phyloP scores from a whole-genome alignment of 2,113 vertebrate species.

The Recurvirostra avosetta region DNA sequence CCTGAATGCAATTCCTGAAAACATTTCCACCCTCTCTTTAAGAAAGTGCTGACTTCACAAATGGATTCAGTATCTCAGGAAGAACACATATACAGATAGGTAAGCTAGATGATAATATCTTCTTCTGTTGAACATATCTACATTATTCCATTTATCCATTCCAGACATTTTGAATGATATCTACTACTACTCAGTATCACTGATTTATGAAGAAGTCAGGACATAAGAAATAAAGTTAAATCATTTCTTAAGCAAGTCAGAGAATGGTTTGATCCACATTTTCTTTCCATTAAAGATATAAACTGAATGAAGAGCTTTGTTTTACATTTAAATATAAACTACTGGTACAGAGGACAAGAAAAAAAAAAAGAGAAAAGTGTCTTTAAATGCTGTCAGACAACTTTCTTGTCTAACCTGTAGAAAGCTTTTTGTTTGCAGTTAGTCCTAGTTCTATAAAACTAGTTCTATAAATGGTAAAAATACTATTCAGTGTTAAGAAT shows the following conservation, averaged over 20 bases:
- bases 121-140: background rate
- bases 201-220: background rate
- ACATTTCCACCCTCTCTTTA: background rate
- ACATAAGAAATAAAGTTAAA: background rate
- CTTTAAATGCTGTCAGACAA: too few species aligned
- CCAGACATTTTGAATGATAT: background rate
- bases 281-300: background rate
- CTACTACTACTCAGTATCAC: background rate
- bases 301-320: background rate
- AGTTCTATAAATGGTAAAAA: too few species aligned
- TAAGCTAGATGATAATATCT: background rate
- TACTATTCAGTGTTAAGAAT: too few species aligned
- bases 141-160: background rate
- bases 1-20: background rate
- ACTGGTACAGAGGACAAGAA: too few species aligned
- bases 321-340: background rate
- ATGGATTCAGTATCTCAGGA: background rate
- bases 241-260: background rate
- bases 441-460: too few species aligned
- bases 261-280: background rate
- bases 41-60: background rate
- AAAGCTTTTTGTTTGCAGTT: too few species aligned
- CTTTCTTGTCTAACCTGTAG: too few species aligned
- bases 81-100: background rate
- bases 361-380: too few species aligned